Conservation (phyloP, 2,888 invertebrate species). For the Sepioteuthis lessoniana region DNA sequence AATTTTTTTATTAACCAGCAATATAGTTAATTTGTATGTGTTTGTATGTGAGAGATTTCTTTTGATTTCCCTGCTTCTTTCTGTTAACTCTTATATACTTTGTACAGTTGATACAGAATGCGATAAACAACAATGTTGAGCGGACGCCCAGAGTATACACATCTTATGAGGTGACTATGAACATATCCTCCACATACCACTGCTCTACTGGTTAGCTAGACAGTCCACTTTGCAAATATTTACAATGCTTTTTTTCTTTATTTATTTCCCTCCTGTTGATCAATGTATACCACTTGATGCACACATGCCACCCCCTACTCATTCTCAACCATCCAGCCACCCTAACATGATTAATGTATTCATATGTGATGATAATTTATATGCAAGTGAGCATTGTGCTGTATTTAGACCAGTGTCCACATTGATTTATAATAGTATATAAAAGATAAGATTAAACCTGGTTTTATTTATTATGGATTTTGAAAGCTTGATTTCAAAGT, state of each 20-base stretch:
- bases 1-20: no score
- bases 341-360: not conserved
- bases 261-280: not conserved
- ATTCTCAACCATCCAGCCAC: not conserved
- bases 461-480: not conserved
- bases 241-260: not conserved
- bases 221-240: not conserved
- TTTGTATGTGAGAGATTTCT: not conserved
- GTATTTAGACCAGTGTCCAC: not conserved
- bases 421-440: not conserved
- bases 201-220: constrained; percentile 1
- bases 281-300: not conserved
- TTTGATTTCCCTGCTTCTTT: not conserved
- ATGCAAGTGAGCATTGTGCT: not conserved
- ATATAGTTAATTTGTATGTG: no score
- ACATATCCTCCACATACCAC: not conserved
- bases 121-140: constrained; percentile 33
- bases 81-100: not conserved
- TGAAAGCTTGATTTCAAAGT: no score
- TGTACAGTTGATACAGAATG: constrained; percentile 12
- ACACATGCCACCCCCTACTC: not conserved
- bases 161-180: not conserved
- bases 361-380: not conserved
- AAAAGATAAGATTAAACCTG: not conserved
- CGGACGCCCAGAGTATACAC: not conserved